Percentiles rank a stretch among this genome's conserved stretches.
These are phyloP conservation scores for Cosmia trapezina DNA, from an alignment of 2,888 invertebrate species.

Conservation along the genomic window DNA sequence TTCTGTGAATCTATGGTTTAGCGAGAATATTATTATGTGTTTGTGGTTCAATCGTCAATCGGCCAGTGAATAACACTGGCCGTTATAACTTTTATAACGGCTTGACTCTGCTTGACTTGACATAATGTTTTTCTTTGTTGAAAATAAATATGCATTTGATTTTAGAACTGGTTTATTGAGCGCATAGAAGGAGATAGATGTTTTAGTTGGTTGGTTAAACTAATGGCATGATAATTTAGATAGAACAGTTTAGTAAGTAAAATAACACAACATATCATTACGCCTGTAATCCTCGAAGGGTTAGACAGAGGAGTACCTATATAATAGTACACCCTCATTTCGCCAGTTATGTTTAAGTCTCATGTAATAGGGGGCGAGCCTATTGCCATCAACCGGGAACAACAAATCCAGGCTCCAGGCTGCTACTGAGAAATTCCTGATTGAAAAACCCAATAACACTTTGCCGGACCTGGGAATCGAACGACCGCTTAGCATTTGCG, in stretches of 20 bases:
- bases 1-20: slow-evolving; percentile 40
- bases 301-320: too few relatives aligned
- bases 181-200: background rate
- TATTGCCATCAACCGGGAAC: too few relatives aligned
- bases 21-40: slow-evolving; percentile 2
- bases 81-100: slow-evolving; percentile 1
- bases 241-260: background rate
- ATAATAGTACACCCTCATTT: too few relatives aligned
- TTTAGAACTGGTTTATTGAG: background rate
- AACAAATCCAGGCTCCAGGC: too few relatives aligned
- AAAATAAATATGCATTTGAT: background rate
- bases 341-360: too few relatives aligned
- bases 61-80: too few relatives aligned
- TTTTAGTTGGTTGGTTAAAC: background rate
- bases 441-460: too few relatives aligned
- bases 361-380: too few relatives aligned
- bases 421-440: too few relatives aligned
- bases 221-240: background rate
- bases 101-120: background rate
- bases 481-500: too few relatives aligned
- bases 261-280: background rate
- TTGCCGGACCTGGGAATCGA: too few relatives aligned
- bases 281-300: too few relatives aligned
- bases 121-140: background rate
- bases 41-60: slow-evolving; percentile 1